Conservation (phyloP, 2,113 vertebrate genomes). For the Mungos mungo region DNA sequence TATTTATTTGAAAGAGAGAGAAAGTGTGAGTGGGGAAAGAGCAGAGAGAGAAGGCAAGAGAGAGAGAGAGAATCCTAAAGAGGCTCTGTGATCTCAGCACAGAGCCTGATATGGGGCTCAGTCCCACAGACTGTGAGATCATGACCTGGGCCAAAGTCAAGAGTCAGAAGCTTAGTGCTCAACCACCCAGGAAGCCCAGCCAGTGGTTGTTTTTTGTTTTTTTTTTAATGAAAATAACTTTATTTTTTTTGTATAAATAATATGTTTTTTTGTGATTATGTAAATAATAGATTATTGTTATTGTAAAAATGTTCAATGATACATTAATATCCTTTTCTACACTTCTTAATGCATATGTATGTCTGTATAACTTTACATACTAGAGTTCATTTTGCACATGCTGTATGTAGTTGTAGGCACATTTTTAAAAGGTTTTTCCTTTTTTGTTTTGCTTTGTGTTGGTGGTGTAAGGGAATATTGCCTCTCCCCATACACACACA, state of each 20-base stretch:
- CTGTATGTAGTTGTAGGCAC: neutral
- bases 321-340: neutral
- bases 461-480: accelerated
- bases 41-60: too few relatives aligned
- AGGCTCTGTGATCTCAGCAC: too few relatives aligned
- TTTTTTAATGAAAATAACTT: neutral
- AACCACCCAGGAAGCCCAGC: too few relatives aligned
- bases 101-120: too few relatives aligned
- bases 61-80: too few relatives aligned
- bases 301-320: neutral
- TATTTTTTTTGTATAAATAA: neutral
- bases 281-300: neutral
- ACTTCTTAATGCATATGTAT: neutral
- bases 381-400: neutral
- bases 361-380: neutral
- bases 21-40: too few relatives aligned
- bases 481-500: neutral
- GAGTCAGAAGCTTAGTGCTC: too few relatives aligned
- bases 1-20: too few relatives aligned
- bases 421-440: neutral
- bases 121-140: too few relatives aligned
- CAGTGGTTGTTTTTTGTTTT: neutral
- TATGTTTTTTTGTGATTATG: neutral
- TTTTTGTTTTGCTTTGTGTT: neutral
- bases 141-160: too few relatives aligned